Percentiles rank a stretch among this genome's conserved stretches.
Evolutionary conservation across 2,888 invertebrate genomes (phyloP).

Genomic region (Sphaerophoria rueppellii): DNA sequence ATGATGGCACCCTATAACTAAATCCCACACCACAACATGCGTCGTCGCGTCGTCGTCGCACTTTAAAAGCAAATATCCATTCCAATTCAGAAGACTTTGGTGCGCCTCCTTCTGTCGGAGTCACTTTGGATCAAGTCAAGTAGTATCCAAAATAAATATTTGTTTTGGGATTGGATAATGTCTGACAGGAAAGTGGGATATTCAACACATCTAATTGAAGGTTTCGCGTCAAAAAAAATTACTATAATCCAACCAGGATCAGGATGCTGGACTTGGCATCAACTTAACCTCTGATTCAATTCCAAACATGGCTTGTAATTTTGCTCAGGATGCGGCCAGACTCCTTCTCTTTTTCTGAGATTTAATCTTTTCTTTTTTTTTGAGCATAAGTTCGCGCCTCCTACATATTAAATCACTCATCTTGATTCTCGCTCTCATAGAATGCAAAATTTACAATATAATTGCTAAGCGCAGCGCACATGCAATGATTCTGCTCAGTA

Average conservation of each 20-base stretch:
- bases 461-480: conserved; percentile 42
- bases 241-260: conserved; percentile 61
- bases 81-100: conserved; percentile 13
- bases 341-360: not conserved
- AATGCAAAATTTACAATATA: conserved; percentile 66
- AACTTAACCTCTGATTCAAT: not conserved
- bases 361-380: conserved; percentile 7
- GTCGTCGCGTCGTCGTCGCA: not conserved
- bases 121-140: conserved; percentile 40
- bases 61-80: conserved; percentile 41
- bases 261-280: not conserved
- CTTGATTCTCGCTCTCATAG: conserved; percentile 61
- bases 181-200: conserved; percentile 67
- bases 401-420: conserved; percentile 61
- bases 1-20: conserved; percentile 21
- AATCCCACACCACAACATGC: conserved; percentile 36
- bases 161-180: conserved; percentile 67
- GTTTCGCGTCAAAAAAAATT: conserved; percentile 56
- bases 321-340: conserved; percentile 3
- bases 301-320: conserved; percentile 57
- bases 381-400: conserved; percentile 19
- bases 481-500: conserved; percentile 39
- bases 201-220: conserved; percentile 73
- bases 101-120: not conserved
- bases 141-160: conserved; percentile 69